Evolutionary conservation across 2,888 invertebrate genomes (phyloP), one percentile per base, ranked within the genome.

Genomic region (Andrena bucephala): DNA sequence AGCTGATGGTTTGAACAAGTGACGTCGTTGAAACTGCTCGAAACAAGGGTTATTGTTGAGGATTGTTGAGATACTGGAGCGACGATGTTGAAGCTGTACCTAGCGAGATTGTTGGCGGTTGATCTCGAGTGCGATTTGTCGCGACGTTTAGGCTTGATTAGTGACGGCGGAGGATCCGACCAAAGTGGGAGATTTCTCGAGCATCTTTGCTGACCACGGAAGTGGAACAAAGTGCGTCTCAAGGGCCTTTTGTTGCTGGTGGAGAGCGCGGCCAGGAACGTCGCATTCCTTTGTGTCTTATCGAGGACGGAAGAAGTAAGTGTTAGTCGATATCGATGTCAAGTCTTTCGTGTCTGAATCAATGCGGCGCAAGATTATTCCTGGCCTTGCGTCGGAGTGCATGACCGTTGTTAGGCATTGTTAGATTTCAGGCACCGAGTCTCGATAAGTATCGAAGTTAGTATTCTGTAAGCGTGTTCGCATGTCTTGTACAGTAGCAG

Each of bases 291-390:
- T 57, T 68, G 63, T 54, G 42, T 68, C 3, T 8, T 16, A 31
- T 54, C 79, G 27, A 27, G 42, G 8, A 42, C 54, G 33, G 60
- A 60, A 52, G 52, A 42, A 24, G 67, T 71, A 74, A 80, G 74
- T 81, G 81, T 54, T 33, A 59, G 59, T 67, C 81, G 81, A 81
- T 70, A 81, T 70, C 70, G 52, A 65, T 69, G 81, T 74, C 74
- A 66, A 81, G 81, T 50, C 24, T 70, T 48, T 80, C 24, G 36
- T 27, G 70, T 75, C 66, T 31, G 65, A 65, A 70, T 48, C 52
- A 60, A 71, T 24, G 54, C 10, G 36, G 13, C 4, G 31, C 54
- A 69, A 10, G 54, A 54, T n/a, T 42, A 42, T 42, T 71, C 7
- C 48, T 71, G 20, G 31, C 52, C 79, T 78, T 24, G 78, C 42